phyloP scores from a whole-genome alignment of 2,888 invertebrate species.

The Eupeodes luniger region DNA sequence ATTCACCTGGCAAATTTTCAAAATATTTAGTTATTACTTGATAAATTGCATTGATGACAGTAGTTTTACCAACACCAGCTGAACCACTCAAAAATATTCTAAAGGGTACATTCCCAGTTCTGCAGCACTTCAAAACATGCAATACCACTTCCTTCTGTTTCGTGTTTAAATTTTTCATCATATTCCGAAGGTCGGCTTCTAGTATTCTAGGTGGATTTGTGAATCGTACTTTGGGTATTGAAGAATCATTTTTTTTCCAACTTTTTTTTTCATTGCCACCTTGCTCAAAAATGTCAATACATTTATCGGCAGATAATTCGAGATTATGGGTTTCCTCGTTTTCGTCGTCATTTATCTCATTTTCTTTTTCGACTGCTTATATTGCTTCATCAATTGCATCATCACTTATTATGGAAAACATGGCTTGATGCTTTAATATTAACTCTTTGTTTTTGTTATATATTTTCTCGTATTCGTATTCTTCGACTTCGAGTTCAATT shows the following conservation, averaged over 20 bases:
- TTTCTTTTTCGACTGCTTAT: neutral
- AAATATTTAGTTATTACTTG: neutral
- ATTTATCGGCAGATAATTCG: neutral
- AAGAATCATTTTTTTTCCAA: neutral
- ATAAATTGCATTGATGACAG: neutral
- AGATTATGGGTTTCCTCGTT: neutral
- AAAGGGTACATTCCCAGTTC: neutral
- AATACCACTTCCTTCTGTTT: neutral
- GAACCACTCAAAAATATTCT: neutral
- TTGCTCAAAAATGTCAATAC: neutral
- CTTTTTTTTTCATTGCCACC: neutral
- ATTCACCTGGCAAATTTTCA: too few species aligned
- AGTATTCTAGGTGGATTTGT: neutral
- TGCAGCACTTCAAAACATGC: neutral
- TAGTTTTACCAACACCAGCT: neutral
- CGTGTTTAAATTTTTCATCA: neutral
- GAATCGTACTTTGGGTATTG: neutral
- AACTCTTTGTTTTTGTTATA: neutral
- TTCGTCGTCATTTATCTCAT: neutral
- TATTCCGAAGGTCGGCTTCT: neutral
- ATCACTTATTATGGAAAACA: neutral
- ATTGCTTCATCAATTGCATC: neutral
- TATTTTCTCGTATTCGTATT: neutral
- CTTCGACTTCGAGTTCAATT: neutral
- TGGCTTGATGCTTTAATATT: neutral